Evolutionary conservation across 2,797 vertebrate species (phyloP).

Genomic region (Sibirionetta formosa): DNA sequence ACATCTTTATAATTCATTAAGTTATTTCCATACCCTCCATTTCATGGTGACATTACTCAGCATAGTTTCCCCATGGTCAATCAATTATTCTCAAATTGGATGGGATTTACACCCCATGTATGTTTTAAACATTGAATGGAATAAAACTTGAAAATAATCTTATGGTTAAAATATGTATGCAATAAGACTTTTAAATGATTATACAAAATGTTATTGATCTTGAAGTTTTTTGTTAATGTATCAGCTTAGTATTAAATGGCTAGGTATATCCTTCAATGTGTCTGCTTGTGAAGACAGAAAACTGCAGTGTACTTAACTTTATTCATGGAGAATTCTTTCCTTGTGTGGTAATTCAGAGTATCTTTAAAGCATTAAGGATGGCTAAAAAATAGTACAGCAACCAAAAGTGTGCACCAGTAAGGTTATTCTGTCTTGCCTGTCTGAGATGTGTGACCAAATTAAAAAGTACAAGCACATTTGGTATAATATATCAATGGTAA

Average conservation of each 20-base stretch:
- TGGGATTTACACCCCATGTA: not conserved
- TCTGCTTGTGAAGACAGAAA: not conserved
- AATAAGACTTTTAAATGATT: not conserved
- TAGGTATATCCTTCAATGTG: not conserved
- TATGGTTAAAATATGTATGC: not conserved
- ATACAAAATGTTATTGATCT: not conserved
- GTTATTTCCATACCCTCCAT: not conserved
- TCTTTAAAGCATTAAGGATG: constrained; percentile 70
- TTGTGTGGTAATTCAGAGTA: not conserved
- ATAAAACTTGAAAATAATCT: not conserved
- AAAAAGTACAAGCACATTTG: constrained; percentile 42
- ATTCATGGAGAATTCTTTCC: constrained; percentile 8
- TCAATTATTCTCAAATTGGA: not conserved
- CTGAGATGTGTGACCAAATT: not conserved
- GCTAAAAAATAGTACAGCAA: constrained; percentile 63
- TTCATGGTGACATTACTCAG: not conserved
- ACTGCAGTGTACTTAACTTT: not conserved
- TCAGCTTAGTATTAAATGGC: not conserved
- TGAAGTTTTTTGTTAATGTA: not conserved
- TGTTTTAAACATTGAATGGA: not conserved
- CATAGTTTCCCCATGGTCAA: not conserved
- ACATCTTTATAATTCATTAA: not conserved
- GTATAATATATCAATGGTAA: constrained; percentile 51
- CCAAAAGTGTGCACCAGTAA: constrained; percentile 50
- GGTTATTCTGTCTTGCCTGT: constrained; percentile 67